Percentiles rank a stretch among this genome's conserved stretches.
Evolutionary conservation across 2,113 vertebrate species (phyloP).

Genomic region (Ophthalmolycus amberensis): DNA sequence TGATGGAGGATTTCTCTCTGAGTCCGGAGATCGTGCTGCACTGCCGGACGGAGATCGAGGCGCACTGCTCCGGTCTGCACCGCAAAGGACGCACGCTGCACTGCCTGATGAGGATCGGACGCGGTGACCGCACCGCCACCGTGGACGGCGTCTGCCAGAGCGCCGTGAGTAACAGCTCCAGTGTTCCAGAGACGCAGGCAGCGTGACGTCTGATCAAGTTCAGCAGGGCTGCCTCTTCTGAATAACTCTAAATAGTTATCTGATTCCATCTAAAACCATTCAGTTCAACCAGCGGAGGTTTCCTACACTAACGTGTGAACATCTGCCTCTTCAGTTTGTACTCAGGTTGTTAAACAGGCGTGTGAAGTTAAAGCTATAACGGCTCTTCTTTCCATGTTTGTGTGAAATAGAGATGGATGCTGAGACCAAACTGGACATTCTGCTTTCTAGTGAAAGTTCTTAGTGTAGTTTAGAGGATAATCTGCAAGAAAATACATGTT

Average conservation of each 20-base stretch:
- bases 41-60: slow-evolving; percentile 94
- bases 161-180: slow-evolving; percentile 81
- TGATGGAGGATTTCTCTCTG: slow-evolving; percentile 98
- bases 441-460: neutral
- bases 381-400: neutral
- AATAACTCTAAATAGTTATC: too few relatives aligned
- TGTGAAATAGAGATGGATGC: neutral
- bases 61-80: slow-evolving; percentile 94
- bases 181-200: too few relatives aligned
- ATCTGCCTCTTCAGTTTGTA: too few relatives aligned
- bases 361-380: neutral
- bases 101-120: slow-evolving; percentile 94
- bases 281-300: too few relatives aligned
- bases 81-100: slow-evolving; percentile 96
- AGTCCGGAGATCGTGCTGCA: slow-evolving; percentile 97
- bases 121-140: slow-evolving; percentile 88
- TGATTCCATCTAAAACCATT: too few relatives aligned
- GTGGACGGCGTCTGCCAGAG: slow-evolving; percentile 90
- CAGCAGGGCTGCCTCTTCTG: too few relatives aligned
- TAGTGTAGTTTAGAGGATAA: neutral
- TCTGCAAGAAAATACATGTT: neutral
- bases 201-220: too few relatives aligned
- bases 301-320: too few relatives aligned
- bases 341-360: neutral
- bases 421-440: neutral